A percentile compares a stretch with the other conserved stretches of the same genome.
These are phyloP conservation scores for Syngnathoides biaculeatus DNA, from an alignment of 2,113 vertebrate genomes.

Conservation along the genomic window DNA sequence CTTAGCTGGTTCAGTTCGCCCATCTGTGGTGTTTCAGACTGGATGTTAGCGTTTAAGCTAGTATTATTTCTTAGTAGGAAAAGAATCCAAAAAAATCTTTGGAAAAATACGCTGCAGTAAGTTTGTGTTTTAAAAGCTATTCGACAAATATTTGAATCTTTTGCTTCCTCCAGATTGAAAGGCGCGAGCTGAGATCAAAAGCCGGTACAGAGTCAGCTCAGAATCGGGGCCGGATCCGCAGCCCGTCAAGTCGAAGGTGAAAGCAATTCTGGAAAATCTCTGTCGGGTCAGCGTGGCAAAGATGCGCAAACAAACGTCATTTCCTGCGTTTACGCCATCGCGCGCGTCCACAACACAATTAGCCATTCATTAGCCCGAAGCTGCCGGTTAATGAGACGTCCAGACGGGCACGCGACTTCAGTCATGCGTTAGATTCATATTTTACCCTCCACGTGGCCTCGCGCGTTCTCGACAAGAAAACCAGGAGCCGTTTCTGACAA, in stretches of 20 bases:
- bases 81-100: no score
- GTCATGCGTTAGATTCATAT: slow-evolving; percentile 2
- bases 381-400: slow-evolving; percentile 47
- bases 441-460: background rate
- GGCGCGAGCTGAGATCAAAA: no score
- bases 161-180: no score
- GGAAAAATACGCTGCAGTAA: no score
- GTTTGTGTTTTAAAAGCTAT: no score
- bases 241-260: slow-evolving; percentile 3
- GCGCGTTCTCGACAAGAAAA: slow-evolving; percentile 16
- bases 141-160: no score
- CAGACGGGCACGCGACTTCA: slow-evolving; percentile 25
- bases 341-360: slow-evolving; percentile 56
- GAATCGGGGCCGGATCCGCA: slow-evolving; percentile 32
- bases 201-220: no score
- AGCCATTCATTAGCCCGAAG: slow-evolving; percentile 54
- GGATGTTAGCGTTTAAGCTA: no score
- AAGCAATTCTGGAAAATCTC: slow-evolving; percentile 24
- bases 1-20: no score
- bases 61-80: no score
- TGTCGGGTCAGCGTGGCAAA: slow-evolving; percentile 12
- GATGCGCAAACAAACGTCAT: slow-evolving; percentile 49
- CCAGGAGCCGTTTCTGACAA: slow-evolving; percentile 11
- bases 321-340: slow-evolving; percentile 51
- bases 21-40: no score